Base-by-base conservation (phyloP, 2,888 invertebrate genomes). In the Beris morrisii region DNA sequence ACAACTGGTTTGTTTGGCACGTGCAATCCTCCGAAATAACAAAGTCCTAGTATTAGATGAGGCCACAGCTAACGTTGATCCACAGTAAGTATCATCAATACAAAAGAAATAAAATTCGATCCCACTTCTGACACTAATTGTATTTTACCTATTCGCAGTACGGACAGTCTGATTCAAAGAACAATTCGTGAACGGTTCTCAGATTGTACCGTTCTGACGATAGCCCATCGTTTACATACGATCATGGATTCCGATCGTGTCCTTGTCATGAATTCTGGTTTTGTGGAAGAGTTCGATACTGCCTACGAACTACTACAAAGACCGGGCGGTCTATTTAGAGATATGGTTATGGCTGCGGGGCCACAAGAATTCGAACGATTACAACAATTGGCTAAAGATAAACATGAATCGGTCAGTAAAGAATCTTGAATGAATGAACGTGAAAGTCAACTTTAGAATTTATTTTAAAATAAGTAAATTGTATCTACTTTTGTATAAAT, bases 171-270 rank as follows among this genome's bases (percentile, higher is more conserved):
- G 67, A 93, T 93, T 74, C 93, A 92, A 78, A 84, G 83, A 75
- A 91, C 92, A 0, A 91, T 93, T 56, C 82, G 91, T 67, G 83
- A 82, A 52, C 87, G 88, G 72, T 93, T 93, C 76, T 82, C 83
- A 1, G 81, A 87, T 32, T 93, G 92, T 79, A 92, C 93, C 0
- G 93, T 94, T 9, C 79, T 94, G 54, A 93, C 93, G 0, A 91
- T 94, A 53, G 93, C 93, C 11, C 93, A 94, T 80, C 84, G 94
- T 53, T 83, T 95, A 13, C 88, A 93, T 77, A 94, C 93, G 7
- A 90, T 94, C 72, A 93, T 94, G 88, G 93, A 94, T 80, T 91
- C 91, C 0, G 91, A 93, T 79, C 84, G 88, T 68, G 88, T 93
- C 32, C 82, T 93, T 76, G 92, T 93, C 3, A 88, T 94, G 86